Evolutionary conservation across 2,888 invertebrate species (phyloP), one percentile per base, ranked within the genome.

Genomic region (Agriopis aurantiaria): DNA sequence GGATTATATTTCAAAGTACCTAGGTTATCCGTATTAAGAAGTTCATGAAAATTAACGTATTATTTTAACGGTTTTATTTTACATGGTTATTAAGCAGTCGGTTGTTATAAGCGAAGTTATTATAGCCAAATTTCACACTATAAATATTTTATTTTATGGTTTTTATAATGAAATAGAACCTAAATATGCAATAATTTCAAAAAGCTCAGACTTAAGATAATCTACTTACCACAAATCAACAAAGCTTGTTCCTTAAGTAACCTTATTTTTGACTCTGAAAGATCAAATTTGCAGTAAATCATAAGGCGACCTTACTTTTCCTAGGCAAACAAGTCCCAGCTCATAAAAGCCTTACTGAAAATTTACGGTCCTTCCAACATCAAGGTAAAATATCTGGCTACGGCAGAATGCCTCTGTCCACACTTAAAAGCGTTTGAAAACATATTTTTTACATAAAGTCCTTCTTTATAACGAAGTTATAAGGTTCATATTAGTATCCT

Each of bases 401-500:
- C 61, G 69, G 65, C 69, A 73, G 63, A 61, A 65, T 57, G 68
- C 73, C 62, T 72, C 62, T 68, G 70, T 68, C 75, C 70, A 65
- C 69, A 72, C 68, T 64, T 56, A 64, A 70, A 69, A 65, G 55
- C 48, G 53, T 67, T 63, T n/a, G 46, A 48, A 65, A 57, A 65
- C 33, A 51, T 55, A 53, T 41, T 11, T n/a, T 14, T 33, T n/a
- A 64, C 45, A 49, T 55, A 53, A 75, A 65, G 64, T 68, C 51
- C 67, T 64, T 48, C 74, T 65, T 69, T 77, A 73, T 33, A 14
- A 48, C 66, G 40, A 45, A 8, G 67, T 23, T 8, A 23, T 71
- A 71, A 70, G 73, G 75, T 66, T 71, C 70, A 76, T 56, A 72
- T 71, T 74, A 49, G 57, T 57, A 58, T 72, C 11, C 46, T 53